Evolutionary conservation across 2,888 invertebrate genomes (phyloP), one percentile per base, ranked within the genome.

Genomic region (Meliscaeva auricollis): DNA sequence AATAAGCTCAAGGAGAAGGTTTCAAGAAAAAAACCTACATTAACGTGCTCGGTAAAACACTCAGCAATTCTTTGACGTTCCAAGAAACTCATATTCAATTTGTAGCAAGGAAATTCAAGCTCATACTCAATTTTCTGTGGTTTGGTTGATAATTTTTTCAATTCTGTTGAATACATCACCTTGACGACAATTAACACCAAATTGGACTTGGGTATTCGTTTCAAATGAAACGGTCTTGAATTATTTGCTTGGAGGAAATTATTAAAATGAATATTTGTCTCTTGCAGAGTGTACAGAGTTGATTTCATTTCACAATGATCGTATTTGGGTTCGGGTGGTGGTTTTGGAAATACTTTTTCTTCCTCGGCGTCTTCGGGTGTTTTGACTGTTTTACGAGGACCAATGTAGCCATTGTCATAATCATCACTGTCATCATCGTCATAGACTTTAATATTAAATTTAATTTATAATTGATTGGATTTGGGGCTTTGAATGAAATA

Each of bases 161-260:
- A 78, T 85, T 93, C 93, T 82, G 93, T 93, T 62, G 92, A 90
- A 70, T 92, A 92, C 89, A 90, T 90, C 0, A 93, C 93, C 89
- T 96, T 94, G 4, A 97, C 94, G 13, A 96, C 96, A 58, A 97
- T 94, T 85, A 97, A 92, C 38, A 97, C 90, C 77, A 97, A 92
- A 92, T 97, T 97, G 22, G 96, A 96, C 89, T 95, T 94, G 0
- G 95, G 94, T 44, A 97, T 94, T 89, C 95, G 94, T 87, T 96
- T 94, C 0, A 96, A 94, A 91, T 94, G 95, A 90, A 95, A 96
- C 3, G 94, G 94, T 72, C 94, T 93, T 26, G 93, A 93, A 87
- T 93, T 93, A 35, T 92, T 92, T 32, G 91, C 89, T 54, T 91
- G 88, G 38, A 92, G 90, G 7, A 92, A 92, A 80, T 92, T 91